These are phyloP conservation scores for Sakesphorus luctuosus DNA, from an alignment of 2,113 vertebrate genomes.

Conservation along the genomic window DNA sequence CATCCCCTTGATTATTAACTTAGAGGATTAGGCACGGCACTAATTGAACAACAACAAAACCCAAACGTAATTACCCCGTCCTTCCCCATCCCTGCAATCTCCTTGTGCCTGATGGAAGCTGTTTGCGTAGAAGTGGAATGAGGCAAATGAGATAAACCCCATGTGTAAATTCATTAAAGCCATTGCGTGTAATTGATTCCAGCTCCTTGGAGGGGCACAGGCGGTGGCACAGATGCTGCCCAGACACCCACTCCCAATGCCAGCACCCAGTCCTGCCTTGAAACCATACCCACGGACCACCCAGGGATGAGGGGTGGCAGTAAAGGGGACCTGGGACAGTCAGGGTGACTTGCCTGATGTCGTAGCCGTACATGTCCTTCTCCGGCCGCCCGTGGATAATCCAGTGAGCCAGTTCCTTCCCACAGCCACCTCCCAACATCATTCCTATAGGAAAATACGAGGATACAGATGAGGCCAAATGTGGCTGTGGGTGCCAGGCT, in stretches of 20 bases:
- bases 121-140: not conserved
- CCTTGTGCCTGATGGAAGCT: not conserved
- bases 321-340: not conserved
- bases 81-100: not conserved
- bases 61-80: constrained; percentile 27
- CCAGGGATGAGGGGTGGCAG: not conserved
- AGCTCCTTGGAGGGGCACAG: not conserved
- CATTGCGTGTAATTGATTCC: not conserved
- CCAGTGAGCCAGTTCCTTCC: constrained; percentile 93
- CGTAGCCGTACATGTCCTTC: constrained; percentile 96
- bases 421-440: constrained; percentile 97
- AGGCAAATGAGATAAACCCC: constrained; percentile 34
- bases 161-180: not conserved
- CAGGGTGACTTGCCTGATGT: constrained; percentile 83
- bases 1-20: constrained; percentile 56
- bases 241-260: not conserved
- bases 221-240: not conserved
- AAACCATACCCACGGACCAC: not conserved
- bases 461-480: not conserved
- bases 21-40: constrained; percentile 45
- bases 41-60: constrained; percentile 61
- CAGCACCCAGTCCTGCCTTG: not conserved
- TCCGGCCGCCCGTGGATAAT: constrained; percentile 89
- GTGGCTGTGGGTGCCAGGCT: fast-evolving
- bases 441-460: constrained; percentile 79